A percentile compares a stretch with the other conserved stretches of the same genome.
Conservation (phyloP, 2,888 invertebrate genomes). For the Strigamia transsilvanica region DNA sequence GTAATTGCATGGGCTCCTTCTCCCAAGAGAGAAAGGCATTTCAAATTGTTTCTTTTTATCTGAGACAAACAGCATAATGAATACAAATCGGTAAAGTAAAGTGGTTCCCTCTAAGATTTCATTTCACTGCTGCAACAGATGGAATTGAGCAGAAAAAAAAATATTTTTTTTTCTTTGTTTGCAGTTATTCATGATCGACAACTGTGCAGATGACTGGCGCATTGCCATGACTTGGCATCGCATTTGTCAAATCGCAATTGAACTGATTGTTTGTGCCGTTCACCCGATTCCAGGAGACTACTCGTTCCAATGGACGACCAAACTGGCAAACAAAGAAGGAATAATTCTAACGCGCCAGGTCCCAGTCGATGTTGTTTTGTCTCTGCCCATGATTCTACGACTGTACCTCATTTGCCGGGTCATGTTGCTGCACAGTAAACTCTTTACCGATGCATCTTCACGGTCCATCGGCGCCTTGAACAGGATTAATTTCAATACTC, state of each 20-base stretch:
- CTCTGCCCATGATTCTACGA: constrained; percentile 99
- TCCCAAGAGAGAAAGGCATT: too few relatives aligned
- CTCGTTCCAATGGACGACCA: constrained; percentile 95
- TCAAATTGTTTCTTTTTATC: too few relatives aligned
- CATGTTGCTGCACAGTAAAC: constrained; percentile 98
- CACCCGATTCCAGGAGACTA: constrained; percentile 98
- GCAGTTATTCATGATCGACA: constrained; percentile 99
- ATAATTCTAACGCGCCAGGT: constrained; percentile 72
- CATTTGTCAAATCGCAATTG: constrained; percentile 89
- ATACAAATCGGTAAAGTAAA: too few relatives aligned
- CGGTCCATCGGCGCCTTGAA: constrained; percentile 83
- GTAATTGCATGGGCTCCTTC: too few relatives aligned
- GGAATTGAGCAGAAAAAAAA: too few relatives aligned
- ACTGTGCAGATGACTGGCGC: constrained; percentile 99
- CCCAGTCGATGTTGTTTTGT: constrained; percentile 95
- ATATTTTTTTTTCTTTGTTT: background rate
- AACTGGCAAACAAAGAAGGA: constrained; percentile 80
- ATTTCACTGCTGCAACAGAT: background rate
- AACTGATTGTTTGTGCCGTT: constrained; percentile 94
- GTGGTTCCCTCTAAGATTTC: background rate
- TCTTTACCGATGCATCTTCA: constrained; percentile 97
- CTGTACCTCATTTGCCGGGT: constrained; percentile 99
- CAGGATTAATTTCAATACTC: constrained; percentile 89
- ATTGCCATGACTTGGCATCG: constrained; percentile 99
- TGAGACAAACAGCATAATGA: too few relatives aligned